These are phyloP conservation scores for Laspeyria flexula DNA, from an alignment of 2,888 invertebrate species.

Conservation along the genomic window DNA sequence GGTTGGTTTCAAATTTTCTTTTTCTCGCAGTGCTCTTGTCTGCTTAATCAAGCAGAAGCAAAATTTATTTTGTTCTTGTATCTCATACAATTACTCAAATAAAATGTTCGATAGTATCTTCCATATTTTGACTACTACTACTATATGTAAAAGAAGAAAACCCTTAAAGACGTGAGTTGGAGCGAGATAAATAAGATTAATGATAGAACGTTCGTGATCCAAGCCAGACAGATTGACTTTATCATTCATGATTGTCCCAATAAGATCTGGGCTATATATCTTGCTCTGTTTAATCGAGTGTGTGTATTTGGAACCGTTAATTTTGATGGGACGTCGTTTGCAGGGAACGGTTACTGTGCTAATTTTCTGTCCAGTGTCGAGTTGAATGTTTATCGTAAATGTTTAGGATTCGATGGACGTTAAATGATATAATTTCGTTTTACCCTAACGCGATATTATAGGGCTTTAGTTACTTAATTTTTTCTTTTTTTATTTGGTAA, in stretches of 20 bases:
- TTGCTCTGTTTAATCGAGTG: not conserved
- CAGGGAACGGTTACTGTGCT: not conserved
- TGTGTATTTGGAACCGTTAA: not conserved
- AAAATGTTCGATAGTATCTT: too few species aligned
- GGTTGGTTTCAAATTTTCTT: too few species aligned
- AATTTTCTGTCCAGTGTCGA: not conserved
- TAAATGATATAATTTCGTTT: not conserved
- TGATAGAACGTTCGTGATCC: constrained; percentile 33
- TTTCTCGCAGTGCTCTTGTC: too few species aligned
- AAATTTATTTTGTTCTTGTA: too few species aligned
- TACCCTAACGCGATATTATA: too few species aligned
- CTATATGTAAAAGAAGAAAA: constrained; percentile 5
- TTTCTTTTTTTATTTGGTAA: too few species aligned
- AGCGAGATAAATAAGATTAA: constrained; percentile 48
- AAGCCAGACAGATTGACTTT: constrained; percentile 39
- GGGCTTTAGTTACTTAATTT: too few species aligned
- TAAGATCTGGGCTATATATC: constrained; percentile 4
- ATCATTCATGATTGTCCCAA: constrained; percentile 30
- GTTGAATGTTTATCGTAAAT: not conserved
- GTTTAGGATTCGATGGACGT: not conserved
- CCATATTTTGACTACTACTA: too few species aligned
- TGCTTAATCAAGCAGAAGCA: too few species aligned
- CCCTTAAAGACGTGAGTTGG: constrained; percentile 36
- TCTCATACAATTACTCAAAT: too few species aligned
- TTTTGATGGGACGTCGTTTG: not conserved